Evolutionary conservation across 2,888 invertebrate species (phyloP), one percentile per base, ranked within the genome.

Genomic region (Leptodirus hochenwartii): DNA sequence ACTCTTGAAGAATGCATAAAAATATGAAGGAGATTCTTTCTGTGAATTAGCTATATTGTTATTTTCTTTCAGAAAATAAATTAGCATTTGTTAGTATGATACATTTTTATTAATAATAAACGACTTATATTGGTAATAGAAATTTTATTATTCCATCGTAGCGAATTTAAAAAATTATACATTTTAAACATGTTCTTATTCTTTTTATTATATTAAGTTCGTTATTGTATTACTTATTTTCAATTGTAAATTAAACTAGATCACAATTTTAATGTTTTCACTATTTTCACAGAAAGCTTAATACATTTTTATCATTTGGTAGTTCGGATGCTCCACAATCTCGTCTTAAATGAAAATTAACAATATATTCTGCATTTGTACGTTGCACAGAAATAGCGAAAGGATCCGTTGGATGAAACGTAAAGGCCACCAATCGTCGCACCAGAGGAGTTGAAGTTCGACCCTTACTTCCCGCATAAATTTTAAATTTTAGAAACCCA

Each of bases 351-450:
- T 95, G 95, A 54, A 95, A 85, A 59, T 93, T 93, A 27, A 91
- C 87, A 34, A 88, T 79, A 52, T 93, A 95, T 49, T 88, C 88
- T 1, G 82, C 71, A 56, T 87, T 82, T 6, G 87, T 82, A 42
- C 91, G 65, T 52, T 95, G 93, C 5, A 93, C 85, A 46, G 90
- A 91, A 39, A 95, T 87, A 5, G 88, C 82, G 56, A 95, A 88
- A 1, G 95, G 95, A 57, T 95, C 91, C 9, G 76, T 81, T 0
- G 95, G 95, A 58, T 95, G 95, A 55, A 90, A 93, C 6, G 88
- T 88, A 51, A 91, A 95, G 11, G 93, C 88, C 4, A 91, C 90
- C 9, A 93, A 64, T 40, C 85, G 61, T 39, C 88, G 60, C 8
- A 80, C 64, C 20, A 73, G 61, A 5, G 71, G 70, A 6, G 75